Evolutionary conservation across 1,140 invertebrate genomes (phyloP), one percentile per base, ranked within the genome.

Genomic region (Cotesia chilonis): DNA sequence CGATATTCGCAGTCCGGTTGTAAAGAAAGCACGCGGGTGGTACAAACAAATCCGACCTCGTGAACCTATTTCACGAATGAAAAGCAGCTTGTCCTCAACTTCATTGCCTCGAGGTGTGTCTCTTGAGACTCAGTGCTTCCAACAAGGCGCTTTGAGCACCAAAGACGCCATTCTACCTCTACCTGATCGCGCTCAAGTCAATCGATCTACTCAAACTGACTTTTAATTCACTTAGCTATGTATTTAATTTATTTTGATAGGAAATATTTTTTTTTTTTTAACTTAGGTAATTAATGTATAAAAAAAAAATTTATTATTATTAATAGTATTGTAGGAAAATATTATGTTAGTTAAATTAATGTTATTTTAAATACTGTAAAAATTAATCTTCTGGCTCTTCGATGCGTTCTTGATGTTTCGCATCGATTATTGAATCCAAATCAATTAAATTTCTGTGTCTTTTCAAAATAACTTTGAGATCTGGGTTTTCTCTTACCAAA

Each of bases 1-100:
- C 51, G 68, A 74, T 3, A 61, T 71, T 9, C 63, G 69, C 7
- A 80, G 82, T 70, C 83, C 83, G 60, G 61, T 38, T 60, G 78
- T 70, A 6, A 83, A 84, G 28, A 80, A 78, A 57, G 80, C 76
- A 36, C 74, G 80, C 0, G 78, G 79, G 6, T 83, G 83, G 82
- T 78, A 80, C 65, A 79, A 28, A 17, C 52, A 80, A 55, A 80
- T 83, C 14, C 80, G 77, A 41, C 78, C 55, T 28, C 76, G 83
- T 7, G 75, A 79, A 9, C 82, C 82, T 1, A 83, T 84, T 17
- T 78, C 78, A 0, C 57, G 80, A 59, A 79, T 82, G 80, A 74
- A 52, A 68, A 64, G 37, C 28, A 7, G 70, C 3, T 10, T 70
- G 6, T 52, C 70, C 5, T 73, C 76, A 12, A 68, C 41, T 47